A percentile compares a stretch with the other conserved stretches of the same genome.
Conservation (phyloP, 1,140 invertebrate species). For the Eriosoma lanigerum region DNA sequence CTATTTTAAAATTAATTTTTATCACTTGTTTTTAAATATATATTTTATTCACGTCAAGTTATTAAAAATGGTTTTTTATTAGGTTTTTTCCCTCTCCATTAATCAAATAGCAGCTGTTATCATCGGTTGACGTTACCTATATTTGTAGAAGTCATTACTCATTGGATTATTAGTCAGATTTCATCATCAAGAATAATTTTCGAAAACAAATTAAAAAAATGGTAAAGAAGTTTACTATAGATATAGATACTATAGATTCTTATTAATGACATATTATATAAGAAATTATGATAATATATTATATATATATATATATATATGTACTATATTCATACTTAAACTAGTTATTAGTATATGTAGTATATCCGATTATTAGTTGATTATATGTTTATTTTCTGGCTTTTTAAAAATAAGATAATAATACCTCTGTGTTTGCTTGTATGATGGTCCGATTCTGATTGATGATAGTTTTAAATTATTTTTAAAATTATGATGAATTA, state of each 20-base stretch:
- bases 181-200: not conserved
- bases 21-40: not conserved
- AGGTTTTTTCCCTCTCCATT: not conserved
- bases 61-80: not conserved
- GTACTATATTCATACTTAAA: too few species aligned
- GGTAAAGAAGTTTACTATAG: too few species aligned
- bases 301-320: too few species aligned
- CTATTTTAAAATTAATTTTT: not conserved
- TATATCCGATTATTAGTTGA: too few species aligned
- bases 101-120: conserved; percentile 11
- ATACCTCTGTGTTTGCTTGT: too few species aligned
- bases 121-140: not conserved
- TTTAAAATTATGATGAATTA: not conserved
- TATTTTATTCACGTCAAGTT: not conserved
- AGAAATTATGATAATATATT: too few species aligned
- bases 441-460: not conserved
- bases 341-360: too few species aligned
- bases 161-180: conserved; percentile 16
- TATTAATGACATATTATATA: too few species aligned
- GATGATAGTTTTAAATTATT: conserved; percentile 5
- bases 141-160: not conserved
- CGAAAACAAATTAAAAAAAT: too few species aligned
- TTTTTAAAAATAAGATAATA: too few species aligned
- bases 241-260: too few species aligned
- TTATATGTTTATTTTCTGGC: too few species aligned